Percentiles rank a stretch among this genome's conserved stretches.
These are phyloP conservation scores for Centruroides vittatus DNA, from an alignment of 1,140 invertebrate species.

Conservation along the genomic window DNA sequence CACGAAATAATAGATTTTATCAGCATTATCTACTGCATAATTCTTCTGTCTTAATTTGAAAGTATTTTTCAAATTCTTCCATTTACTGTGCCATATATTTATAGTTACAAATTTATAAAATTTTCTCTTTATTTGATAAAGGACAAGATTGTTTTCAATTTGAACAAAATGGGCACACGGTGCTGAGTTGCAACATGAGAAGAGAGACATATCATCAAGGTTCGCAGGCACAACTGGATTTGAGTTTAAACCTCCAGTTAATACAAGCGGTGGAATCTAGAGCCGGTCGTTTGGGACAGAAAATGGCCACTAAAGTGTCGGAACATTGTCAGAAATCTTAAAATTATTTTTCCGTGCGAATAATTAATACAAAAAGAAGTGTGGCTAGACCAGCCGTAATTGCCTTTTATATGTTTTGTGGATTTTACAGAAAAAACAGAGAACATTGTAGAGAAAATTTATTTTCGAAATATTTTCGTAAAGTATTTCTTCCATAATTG, in stretches of 20 bases:
- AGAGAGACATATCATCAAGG: constrained; percentile 16
- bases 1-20: too few relatives aligned
- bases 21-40: too few relatives aligned
- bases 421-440: too few relatives aligned
- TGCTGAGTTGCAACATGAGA: constrained; percentile 36
- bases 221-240: constrained; percentile 6
- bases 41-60: too few relatives aligned
- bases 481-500: too few relatives aligned
- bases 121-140: constrained; percentile 8
- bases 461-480: too few relatives aligned
- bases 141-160: constrained; percentile 39
- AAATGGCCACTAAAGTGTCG: constrained; percentile 1
- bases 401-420: too few relatives aligned
- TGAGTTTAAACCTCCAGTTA: constrained; percentile 12
- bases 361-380: too few relatives aligned
- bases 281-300: constrained; percentile 5
- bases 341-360: not conserved
- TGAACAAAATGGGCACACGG: constrained; percentile 31
- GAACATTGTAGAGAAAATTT: too few relatives aligned
- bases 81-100: not conserved
- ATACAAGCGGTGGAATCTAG: constrained; percentile 9
- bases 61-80: not conserved
- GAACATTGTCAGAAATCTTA: constrained; percentile 8
- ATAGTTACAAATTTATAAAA: too few relatives aligned
- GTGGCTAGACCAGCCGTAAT: too few relatives aligned